Conservation (phyloP, 2,797 vertebrate genomes). For the Otolemur crassicaudatus region DNA sequence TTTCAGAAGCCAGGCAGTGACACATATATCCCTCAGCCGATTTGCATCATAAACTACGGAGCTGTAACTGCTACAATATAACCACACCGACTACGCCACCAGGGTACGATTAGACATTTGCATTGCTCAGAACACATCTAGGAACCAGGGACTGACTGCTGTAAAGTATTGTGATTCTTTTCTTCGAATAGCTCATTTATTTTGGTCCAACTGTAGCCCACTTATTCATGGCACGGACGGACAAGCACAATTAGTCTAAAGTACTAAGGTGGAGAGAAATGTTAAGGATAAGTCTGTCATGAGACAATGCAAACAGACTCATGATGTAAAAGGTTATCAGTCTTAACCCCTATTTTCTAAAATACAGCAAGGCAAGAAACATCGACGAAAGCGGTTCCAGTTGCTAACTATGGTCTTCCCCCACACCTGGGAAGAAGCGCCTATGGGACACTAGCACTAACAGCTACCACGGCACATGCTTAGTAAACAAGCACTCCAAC, state of each 20-base stretch:
- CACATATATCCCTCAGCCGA: constrained; percentile 68
- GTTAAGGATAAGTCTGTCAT: constrained; percentile 81
- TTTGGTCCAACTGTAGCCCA: constrained; percentile 72
- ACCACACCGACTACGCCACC: neutral
- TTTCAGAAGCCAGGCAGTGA: constrained; percentile 76
- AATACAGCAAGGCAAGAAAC: constrained; percentile 75
- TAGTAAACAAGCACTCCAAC: constrained; percentile 76
- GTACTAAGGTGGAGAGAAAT: constrained; percentile 81
- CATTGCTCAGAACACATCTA: constrained; percentile 62
- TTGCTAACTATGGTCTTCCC: constrained; percentile 70
- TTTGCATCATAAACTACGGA: constrained; percentile 77
- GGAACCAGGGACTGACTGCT: constrained; percentile 28
- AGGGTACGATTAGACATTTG: constrained; percentile 58
- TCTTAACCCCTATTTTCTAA: constrained; percentile 79
- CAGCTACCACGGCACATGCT: constrained; percentile 66
- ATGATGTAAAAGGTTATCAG: constrained; percentile 74
- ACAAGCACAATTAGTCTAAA: constrained; percentile 74
- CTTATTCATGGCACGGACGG: constrained; percentile 22
- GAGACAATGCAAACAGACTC: constrained; percentile 83
- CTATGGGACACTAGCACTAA: constrained; percentile 43
- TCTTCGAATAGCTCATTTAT: constrained; percentile 70
- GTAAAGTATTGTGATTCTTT: constrained; percentile 10
- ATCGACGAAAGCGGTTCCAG: constrained; percentile 72
- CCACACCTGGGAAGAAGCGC: constrained; percentile 55
- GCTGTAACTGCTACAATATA: constrained; percentile 57